phyloP scores from a whole-genome alignment of 1,140 invertebrate species.

The Glossosoma conforme region DNA sequence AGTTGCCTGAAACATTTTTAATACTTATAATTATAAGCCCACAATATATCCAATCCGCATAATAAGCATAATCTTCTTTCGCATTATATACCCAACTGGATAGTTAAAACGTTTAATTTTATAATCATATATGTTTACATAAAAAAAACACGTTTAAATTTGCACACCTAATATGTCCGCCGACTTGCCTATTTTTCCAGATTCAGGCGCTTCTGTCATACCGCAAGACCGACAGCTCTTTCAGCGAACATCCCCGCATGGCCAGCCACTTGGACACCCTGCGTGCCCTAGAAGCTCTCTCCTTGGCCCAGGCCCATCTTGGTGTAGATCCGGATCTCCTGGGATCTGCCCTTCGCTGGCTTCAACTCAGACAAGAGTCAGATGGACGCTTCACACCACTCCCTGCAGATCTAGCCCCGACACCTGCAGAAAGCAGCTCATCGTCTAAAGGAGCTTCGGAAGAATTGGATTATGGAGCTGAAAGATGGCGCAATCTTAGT shows the following conservation, averaged over 20 bases:
- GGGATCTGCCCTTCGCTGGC: slow-evolving; percentile 54
- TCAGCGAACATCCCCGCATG: slow-evolving; percentile 58
- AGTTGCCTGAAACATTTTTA: too few species aligned
- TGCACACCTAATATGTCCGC: too few species aligned
- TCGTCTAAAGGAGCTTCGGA: slow-evolving; percentile 21
- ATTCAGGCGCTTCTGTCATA: slow-evolving; percentile 58
- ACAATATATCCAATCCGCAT: too few species aligned
- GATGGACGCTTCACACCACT: slow-evolving; percentile 56
- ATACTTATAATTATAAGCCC: too few species aligned
- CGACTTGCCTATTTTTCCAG: slow-evolving; percentile 38
- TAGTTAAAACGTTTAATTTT: too few species aligned
- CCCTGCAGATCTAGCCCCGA: slow-evolving; percentile 48
- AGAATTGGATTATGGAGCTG: slow-evolving; percentile 32
- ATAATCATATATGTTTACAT: too few species aligned
- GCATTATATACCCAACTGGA: too few species aligned
- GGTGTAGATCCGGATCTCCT: slow-evolving; percentile 55
- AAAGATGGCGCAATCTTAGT: slow-evolving; percentile 48
- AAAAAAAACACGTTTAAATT: too few species aligned
- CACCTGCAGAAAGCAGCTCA: slow-evolving; percentile 38
- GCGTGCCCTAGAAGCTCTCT: slow-evolving; percentile 53
- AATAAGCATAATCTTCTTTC: too few species aligned
- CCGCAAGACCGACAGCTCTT: slow-evolving; percentile 55
- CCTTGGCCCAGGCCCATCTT: slow-evolving; percentile 54
- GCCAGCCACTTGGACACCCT: slow-evolving; percentile 55
- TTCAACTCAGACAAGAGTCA: slow-evolving; percentile 52